phyloP scores from a whole-genome alignment of 2,113 vertebrate species.

The Catharus fuscescens region DNA sequence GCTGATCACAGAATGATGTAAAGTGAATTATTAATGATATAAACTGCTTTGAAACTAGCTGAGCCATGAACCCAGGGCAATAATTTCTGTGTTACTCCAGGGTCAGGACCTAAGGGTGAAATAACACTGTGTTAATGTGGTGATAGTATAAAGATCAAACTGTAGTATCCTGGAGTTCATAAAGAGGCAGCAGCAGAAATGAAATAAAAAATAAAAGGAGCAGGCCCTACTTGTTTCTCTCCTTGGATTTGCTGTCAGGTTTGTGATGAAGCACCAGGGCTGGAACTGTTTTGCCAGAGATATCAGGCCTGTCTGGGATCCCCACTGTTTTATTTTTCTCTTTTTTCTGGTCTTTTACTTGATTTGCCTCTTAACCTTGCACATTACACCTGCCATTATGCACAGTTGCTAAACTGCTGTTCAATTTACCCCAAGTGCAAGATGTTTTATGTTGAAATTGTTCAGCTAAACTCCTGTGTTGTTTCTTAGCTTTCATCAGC shows the following conservation, averaged over 20 bases:
- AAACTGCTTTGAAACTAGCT: background rate
- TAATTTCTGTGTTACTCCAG: background rate
- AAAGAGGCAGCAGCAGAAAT: background rate
- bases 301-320: background rate
- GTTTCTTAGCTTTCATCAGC: background rate
- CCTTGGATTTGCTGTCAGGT: conserved; percentile 16
- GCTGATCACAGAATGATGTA: background rate
- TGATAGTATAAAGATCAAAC: background rate
- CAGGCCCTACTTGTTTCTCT: background rate
- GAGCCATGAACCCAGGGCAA: background rate
- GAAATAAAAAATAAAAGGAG: background rate
- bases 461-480: background rate
- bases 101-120: background rate
- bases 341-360: background rate
- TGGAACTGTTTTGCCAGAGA: background rate
- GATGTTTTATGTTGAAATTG: background rate
- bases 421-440: background rate
- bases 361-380: conserved; percentile 5
- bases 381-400: background rate
- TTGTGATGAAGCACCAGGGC: background rate
- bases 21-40: background rate
- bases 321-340: background rate
- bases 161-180: background rate
- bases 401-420: background rate
- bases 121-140: background rate